Percentiles rank a stretch among this genome's conserved stretches.
phyloP scores from a whole-genome alignment of 2,888 invertebrate genomes.

The Nephrotoma guestfalica region DNA sequence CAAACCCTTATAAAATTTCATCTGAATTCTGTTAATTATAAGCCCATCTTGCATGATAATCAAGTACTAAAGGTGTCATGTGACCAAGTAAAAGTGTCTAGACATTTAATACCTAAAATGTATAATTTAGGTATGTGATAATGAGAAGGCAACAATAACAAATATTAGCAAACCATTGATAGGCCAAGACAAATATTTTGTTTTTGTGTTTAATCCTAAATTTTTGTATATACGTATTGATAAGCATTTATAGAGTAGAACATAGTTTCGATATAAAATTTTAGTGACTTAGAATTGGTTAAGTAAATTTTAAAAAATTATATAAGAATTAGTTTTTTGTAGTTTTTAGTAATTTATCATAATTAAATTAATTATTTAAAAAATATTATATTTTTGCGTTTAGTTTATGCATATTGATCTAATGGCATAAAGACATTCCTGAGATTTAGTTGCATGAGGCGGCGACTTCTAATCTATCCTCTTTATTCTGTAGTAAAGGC shows the following conservation, averaged over 20 bases:
- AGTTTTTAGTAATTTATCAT: neutral
- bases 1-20: neutral
- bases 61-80: neutral
- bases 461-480: too few species aligned
- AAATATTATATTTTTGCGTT: too few species aligned
- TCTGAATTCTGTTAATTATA: neutral
- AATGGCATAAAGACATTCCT: too few species aligned
- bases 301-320: neutral
- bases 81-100: neutral
- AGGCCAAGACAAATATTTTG: neutral
- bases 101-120: neutral
- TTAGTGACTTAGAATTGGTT: neutral
- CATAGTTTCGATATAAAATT: neutral
- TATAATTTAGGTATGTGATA: neutral
- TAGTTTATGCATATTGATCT: too few species aligned
- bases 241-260: neutral
- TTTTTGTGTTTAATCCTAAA: neutral
- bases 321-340: neutral
- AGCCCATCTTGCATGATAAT: neutral
- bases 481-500: too few species aligned
- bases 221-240: neutral
- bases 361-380: neutral
- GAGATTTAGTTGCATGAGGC: too few species aligned
- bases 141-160: neutral
- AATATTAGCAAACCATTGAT: neutral